Conservation (phyloP, 2,888 invertebrate genomes). For the Cerastis leucographa region DNA sequence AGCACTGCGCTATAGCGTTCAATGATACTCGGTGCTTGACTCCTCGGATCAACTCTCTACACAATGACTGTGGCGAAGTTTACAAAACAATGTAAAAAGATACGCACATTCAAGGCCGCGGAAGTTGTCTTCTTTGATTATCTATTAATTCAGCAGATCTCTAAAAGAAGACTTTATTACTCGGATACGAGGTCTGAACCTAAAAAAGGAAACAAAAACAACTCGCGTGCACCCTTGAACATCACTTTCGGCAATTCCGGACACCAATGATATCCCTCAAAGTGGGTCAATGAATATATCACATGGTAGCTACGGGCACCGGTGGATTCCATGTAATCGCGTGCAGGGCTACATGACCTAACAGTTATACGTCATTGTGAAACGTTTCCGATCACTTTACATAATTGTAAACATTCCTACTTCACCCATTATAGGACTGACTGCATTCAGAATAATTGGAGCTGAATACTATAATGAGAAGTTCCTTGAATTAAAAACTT, state of each 20-base stretch:
- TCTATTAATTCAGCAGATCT: neutral
- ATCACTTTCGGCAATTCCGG: constrained; percentile 33
- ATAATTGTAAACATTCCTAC: constrained; percentile 21
- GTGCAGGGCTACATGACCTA: constrained; percentile 32
- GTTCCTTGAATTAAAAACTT: constrained; percentile 41
- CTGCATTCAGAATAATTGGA: constrained; percentile 25
- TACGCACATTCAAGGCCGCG: neutral
- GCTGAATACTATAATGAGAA: constrained; percentile 23
- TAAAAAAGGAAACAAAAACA: constrained; percentile 3
- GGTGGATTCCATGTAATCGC: constrained; percentile 27
- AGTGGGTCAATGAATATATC: constrained; percentile 44
- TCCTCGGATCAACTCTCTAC: neutral
- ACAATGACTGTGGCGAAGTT: constrained; percentile 12
- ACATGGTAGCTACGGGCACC: constrained; percentile 1
- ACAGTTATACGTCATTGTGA: constrained; percentile 34
- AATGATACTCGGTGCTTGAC: constrained; percentile 1
- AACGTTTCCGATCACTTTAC: constrained; percentile 36
- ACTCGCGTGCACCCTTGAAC: constrained; percentile 32
- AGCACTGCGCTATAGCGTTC: neutral
- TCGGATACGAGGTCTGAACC: neutral
- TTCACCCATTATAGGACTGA: constrained; percentile 15
- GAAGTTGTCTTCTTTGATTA: neutral
- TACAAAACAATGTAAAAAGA: constrained; percentile 14
- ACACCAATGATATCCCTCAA: constrained; percentile 43
- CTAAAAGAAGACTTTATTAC: constrained; percentile 9